Conservation (phyloP, 2,797 vertebrate species). For the Cephalopachus bancanus region DNA sequence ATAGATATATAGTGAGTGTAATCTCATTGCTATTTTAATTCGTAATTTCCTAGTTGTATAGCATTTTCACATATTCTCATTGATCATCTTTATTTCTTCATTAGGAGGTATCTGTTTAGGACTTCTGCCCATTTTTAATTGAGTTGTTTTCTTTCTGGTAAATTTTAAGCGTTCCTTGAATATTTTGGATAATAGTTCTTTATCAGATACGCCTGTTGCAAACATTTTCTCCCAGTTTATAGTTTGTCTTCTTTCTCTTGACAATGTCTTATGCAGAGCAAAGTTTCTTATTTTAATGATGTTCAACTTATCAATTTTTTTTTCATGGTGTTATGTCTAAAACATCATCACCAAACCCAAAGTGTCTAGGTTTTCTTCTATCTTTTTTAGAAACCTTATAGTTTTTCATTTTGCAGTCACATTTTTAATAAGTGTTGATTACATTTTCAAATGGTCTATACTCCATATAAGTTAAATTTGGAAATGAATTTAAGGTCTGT, state of each 20-base stretch:
- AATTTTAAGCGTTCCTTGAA: conserved; percentile 6
- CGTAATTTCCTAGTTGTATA: background rate
- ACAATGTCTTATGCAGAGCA: background rate
- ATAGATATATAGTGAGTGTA: no score
- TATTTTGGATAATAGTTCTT: background rate
- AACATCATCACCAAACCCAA: background rate
- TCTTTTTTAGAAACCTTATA: background rate
- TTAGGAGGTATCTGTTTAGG: background rate
- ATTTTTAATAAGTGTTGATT: background rate
- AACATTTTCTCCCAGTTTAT: background rate
- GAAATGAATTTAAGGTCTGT: background rate
- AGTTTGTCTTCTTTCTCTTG: background rate
- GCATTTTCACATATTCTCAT: background rate
- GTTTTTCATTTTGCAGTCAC: background rate
- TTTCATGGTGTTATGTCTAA: background rate
- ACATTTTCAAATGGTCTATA: background rate
- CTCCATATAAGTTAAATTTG: background rate
- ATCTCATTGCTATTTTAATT: background rate
- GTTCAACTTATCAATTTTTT: background rate
- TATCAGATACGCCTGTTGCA: background rate
- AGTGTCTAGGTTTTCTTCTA: background rate
- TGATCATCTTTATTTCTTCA: background rate
- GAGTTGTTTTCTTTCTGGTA: background rate
- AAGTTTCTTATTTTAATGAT: background rate
- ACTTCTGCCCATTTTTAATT: background rate